phyloP scores from a whole-genome alignment of 1,140 invertebrate species.

The Chrysoperla carnea region DNA sequence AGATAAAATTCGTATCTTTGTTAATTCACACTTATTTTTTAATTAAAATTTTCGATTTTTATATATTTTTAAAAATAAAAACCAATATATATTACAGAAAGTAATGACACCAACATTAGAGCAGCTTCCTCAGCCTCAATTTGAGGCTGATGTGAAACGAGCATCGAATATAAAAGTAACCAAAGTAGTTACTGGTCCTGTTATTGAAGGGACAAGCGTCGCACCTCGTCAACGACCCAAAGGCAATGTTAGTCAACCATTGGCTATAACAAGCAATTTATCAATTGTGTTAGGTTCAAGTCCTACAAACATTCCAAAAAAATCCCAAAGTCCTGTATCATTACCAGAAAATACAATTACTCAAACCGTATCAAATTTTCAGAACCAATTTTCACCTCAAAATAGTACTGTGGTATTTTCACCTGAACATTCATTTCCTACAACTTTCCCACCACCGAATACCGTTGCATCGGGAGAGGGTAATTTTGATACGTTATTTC shows the following conservation, averaged over 20 bases:
- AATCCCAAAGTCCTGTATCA: constrained; percentile 17
- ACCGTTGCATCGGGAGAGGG: constrained; percentile 2
- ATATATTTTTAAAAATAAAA: too few species aligned
- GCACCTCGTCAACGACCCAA: constrained; percentile 73
- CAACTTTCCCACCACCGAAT: constrained; percentile 16
- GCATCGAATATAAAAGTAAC: constrained; percentile 29
- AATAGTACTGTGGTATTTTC: constrained; percentile 14
- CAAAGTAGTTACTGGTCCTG: constrained; percentile 25
- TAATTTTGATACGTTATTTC: constrained; percentile 22
- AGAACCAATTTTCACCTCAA: constrained; percentile 22
- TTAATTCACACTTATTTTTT: too few species aligned
- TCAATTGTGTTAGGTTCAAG: constrained; percentile 28
- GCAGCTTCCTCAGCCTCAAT: constrained; percentile 38
- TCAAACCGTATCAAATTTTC: constrained; percentile 15
- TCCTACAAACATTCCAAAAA: constrained; percentile 20
- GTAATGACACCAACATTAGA: constrained; percentile 41
- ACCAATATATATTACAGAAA: constrained; percentile 29
- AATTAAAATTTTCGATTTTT: too few species aligned
- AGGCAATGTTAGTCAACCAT: constrained; percentile 26
- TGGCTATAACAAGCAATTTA: constrained; percentile 19
- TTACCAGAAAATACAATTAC: constrained; percentile 12
- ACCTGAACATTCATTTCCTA: constrained; percentile 14
- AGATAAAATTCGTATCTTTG: too few species aligned
- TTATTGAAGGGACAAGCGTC: constrained; percentile 61
- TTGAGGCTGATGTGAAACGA: constrained; percentile 45